Conservation (phyloP, 2,113 vertebrate species). For the Tyrannus savana region DNA sequence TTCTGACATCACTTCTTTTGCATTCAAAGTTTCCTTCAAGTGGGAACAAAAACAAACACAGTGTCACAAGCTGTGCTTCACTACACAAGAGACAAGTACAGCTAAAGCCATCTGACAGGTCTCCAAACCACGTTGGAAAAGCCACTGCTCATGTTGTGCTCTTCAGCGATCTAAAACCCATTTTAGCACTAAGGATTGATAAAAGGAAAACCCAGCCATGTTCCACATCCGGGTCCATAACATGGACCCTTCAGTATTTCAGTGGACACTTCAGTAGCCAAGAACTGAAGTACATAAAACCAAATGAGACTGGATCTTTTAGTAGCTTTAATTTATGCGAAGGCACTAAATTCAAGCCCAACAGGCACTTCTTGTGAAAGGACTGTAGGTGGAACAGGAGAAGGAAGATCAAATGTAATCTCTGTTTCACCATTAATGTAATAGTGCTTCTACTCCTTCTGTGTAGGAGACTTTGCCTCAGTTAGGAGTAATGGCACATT, state of each 20-base stretch:
- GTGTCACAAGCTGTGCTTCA: rapidly evolving
- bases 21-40: background rate
- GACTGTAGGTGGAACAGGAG: background rate
- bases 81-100: rapidly evolving
- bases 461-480: background rate
- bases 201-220: background rate
- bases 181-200: background rate
- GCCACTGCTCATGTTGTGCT: background rate
- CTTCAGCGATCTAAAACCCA: background rate
- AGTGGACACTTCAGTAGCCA: background rate
- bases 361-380: background rate
- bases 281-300: background rate
- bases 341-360: background rate
- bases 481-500: background rate
- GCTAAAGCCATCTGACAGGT: background rate
- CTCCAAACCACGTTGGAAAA: background rate
- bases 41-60: background rate
- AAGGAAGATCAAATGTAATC: background rate
- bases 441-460: background rate
- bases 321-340: background rate
- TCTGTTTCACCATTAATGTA: background rate
- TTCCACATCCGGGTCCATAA: background rate
- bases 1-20: background rate
- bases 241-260: too few relatives aligned
- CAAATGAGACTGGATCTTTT: background rate